These are phyloP conservation scores for Charaxes varanes DNA, from an alignment of 1,140 invertebrate genomes.

Conservation along the genomic window DNA sequence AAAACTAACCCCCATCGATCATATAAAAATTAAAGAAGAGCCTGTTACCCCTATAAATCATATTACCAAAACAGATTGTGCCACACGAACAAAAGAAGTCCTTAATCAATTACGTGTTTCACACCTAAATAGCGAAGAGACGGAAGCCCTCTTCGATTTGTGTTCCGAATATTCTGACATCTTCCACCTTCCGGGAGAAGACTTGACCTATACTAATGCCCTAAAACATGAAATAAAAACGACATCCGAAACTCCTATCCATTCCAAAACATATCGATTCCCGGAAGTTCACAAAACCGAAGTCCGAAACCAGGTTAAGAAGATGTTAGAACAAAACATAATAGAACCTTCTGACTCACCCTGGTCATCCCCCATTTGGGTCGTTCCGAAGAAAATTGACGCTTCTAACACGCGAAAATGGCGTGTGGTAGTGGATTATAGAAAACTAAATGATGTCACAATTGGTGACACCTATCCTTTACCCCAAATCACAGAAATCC, in stretches of 20 bases:
- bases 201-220: not conserved
- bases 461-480: too few species aligned
- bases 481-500: too few species aligned
- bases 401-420: not conserved
- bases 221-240: not conserved
- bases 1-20: too few species aligned
- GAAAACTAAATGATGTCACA: too few species aligned
- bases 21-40: too few species aligned
- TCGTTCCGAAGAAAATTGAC: not conserved
- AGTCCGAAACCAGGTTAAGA: not conserved
- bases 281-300: not conserved
- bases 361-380: not conserved
- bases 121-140: slow-evolving; percentile 1
- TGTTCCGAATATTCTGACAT: slow-evolving; percentile 1
- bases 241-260: not conserved
- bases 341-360: not conserved
- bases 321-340: not conserved
- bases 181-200: not conserved
- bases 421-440: too few species aligned
- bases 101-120: not conserved
- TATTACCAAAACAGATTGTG: too few species aligned
- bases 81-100: too few species aligned
- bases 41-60: too few species aligned
- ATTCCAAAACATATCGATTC: not conserved
- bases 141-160: not conserved